Evolutionary conservation across 2,797 vertebrate species (phyloP), one percentile per base, ranked within the genome.

Genomic region (Glyptemys insculpta): DNA sequence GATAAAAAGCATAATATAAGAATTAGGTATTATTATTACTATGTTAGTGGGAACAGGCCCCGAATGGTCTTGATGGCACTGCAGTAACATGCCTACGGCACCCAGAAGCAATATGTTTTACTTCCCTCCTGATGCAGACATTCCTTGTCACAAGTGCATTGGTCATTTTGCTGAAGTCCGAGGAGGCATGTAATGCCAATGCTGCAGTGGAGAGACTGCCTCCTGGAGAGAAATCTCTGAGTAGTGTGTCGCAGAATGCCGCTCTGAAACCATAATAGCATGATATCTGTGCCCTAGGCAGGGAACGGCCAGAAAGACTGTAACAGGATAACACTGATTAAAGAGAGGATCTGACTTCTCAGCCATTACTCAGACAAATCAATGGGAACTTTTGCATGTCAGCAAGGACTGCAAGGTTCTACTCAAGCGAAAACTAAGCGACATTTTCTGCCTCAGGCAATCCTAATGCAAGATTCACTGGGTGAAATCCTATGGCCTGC

Each of bases 161-260:
- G 44, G 31, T 8, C 0, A 0, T 29, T 81, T 34, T 59, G 23
- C 23, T 54, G 44, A 31, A 54, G n/a, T 74, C 8, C 9, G 8
- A 31, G n/a, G 15, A 3, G 7, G 7, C 23, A 3, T 1, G 3
- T 6, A 47, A 91, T 9, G 18, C 44, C 62, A 8, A n/a, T 0
- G 2, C 5, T 18, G 59, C 9, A 18, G 23, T 68, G 74, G 44
- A 34, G 23, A 19, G 47, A 49, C 31, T 12, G 34, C 88, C 49
- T 23, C 50, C 85, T 25, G 57, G 27, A 57, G 29, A 34, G 52
- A 31, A 31, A 21, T 41, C 52, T 88, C 80, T 47, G 65, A 68
- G 83, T 52, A 29, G 74, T 29, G 44, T 76, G 44, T 47, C 7
- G 7, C 44, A 44, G 25, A 14, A 44, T 47, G 14, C 74, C 44